Evolutionary conservation across 1,140 invertebrate genomes (phyloP).

Genomic region (Campoletis sonorensis): DNA sequence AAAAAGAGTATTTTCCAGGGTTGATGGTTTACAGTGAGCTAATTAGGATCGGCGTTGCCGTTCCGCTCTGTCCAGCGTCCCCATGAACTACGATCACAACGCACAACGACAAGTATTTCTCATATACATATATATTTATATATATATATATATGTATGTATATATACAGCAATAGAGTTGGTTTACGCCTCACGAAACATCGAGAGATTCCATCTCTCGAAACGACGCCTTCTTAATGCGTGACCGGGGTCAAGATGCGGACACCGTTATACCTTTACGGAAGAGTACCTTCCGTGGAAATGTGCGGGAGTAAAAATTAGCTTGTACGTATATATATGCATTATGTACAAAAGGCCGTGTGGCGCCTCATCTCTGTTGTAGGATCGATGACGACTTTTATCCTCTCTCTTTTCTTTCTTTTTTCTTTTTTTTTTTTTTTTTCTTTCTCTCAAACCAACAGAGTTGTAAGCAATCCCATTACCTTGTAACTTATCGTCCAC

Average conservation of each 20-base stretch:
- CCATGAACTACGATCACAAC: slow-evolving; percentile 14
- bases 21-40: slow-evolving; percentile 27
- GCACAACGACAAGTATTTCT: neutral
- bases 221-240: slow-evolving; percentile 63
- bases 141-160: neutral
- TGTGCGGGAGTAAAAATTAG: slow-evolving; percentile 38
- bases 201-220: slow-evolving; percentile 68
- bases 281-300: slow-evolving; percentile 46
- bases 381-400: neutral
- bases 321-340: neutral
- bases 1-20: neutral
- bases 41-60: slow-evolving; percentile 39
- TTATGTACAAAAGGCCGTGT: slow-evolving; percentile 2
- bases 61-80: slow-evolving; percentile 36
- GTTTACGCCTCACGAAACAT: slow-evolving; percentile 61
- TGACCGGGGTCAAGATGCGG: slow-evolving; percentile 67
- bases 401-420: too few relatives aligned
- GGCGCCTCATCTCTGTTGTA: neutral
- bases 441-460: too few relatives aligned
- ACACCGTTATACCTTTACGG: slow-evolving; percentile 51
- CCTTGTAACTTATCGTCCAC: too few relatives aligned
- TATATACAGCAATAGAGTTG: slow-evolving; percentile 13
- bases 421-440: too few relatives aligned
- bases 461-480: too few relatives aligned
- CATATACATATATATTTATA: neutral